A percentile compares a stretch with the other conserved stretches of the same genome.
Evolutionary conservation across 2,888 invertebrate genomes (phyloP).

Genomic region (Acanthosoma haemorrhoidale): DNA sequence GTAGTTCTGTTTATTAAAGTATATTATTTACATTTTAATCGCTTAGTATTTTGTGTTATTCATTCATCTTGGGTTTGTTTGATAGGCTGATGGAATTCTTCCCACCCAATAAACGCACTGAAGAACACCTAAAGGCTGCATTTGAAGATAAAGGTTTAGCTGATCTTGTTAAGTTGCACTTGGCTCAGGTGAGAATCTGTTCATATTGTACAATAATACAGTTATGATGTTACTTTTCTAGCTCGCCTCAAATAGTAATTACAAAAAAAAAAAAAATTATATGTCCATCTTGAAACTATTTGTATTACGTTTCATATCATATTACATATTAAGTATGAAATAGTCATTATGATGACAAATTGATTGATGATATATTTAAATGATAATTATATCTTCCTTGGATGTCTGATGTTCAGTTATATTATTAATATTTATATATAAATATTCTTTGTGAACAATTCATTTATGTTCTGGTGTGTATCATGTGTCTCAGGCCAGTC

Average conservation of each 20-base stretch:
- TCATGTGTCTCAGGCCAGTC: conserved; percentile 55
- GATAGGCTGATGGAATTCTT: conserved; percentile 84
- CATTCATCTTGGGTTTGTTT: not conserved
- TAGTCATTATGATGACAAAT: conserved; percentile 31
- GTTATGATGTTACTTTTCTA: no score
- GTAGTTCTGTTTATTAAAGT: no score
- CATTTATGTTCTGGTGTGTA: not conserved
- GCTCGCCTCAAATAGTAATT: no score
- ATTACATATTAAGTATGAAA: no score
- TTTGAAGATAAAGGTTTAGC: conserved; percentile 75
- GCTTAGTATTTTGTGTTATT: no score
- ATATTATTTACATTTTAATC: no score
- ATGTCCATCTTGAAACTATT: no score
- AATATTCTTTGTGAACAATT: no score
- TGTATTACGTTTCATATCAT: no score
- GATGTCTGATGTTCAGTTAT: conserved; percentile 36
- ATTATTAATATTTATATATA: not conserved
- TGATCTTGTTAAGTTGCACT: conserved; percentile 61
- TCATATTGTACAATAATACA: no score
- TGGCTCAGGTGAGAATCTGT: conserved; percentile 51
- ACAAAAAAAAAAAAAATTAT: no score
- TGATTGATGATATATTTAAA: conserved; percentile 1
- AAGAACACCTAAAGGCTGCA: conserved; percentile 74
- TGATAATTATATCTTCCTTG: conserved; percentile 35
- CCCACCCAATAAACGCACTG: conserved; percentile 87